Percentiles rank a stretch among this genome's conserved stretches.
phyloP scores from a whole-genome alignment of 2,888 invertebrate genomes.

The Chromoteleia sp. region DNA sequence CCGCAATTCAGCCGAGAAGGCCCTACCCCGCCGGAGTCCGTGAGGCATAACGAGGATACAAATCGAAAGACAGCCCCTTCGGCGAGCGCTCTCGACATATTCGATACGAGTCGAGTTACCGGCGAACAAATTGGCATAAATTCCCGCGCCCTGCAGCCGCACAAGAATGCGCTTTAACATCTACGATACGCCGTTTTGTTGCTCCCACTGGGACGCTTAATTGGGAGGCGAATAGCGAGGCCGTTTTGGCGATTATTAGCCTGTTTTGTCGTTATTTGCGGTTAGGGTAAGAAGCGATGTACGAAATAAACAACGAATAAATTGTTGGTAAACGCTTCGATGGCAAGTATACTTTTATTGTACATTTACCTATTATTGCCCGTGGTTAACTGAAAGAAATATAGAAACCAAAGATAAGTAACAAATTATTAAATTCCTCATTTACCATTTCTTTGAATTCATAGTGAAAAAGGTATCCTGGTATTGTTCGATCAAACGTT shows the following conservation, averaged over 20 bases:
- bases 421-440: too few species aligned
- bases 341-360: too few species aligned
- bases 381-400: too few species aligned
- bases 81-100: conserved; percentile 72
- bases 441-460: too few species aligned
- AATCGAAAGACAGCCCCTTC: conserved; percentile 78
- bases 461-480: too few species aligned
- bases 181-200: conserved; percentile 42
- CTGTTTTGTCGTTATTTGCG: conserved; percentile 8
- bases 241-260: conserved; percentile 51
- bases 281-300: too few species aligned
- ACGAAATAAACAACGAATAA: conserved; percentile 11
- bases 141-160: conserved; percentile 72
- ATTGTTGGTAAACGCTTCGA: background rate
- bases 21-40: conserved; percentile 57
- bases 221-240: conserved; percentile 40
- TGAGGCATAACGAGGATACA: conserved; percentile 79
- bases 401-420: too few species aligned
- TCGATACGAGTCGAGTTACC: conserved; percentile 73
- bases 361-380: too few species aligned
- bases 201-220: conserved; percentile 30
- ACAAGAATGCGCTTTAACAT: conserved; percentile 60
- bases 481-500: too few species aligned
- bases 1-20: conserved; percentile 66
- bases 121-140: conserved; percentile 81